These are phyloP conservation scores for Nibea coibor DNA, from an alignment of 2,113 vertebrate genomes.

Conservation along the genomic window DNA sequence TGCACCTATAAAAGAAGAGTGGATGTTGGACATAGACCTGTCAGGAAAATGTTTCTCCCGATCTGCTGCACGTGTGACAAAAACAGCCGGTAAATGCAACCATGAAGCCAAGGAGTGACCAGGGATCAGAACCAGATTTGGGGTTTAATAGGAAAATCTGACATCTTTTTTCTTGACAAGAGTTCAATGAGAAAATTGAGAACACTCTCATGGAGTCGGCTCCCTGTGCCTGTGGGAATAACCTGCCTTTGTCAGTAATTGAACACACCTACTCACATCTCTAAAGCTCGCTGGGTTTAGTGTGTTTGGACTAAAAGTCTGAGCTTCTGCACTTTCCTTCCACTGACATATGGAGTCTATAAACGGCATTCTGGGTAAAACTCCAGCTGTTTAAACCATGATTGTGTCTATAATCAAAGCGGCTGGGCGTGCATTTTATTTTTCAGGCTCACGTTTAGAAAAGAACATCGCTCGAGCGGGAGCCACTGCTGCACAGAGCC, in stretches of 20 bases:
- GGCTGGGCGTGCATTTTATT: neutral
- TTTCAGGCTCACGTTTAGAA: neutral
- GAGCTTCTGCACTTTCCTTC: neutral
- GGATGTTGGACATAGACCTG: no score
- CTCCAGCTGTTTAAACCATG: neutral
- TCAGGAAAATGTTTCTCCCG: no score
- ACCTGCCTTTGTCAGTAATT: neutral
- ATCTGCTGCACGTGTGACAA: no score
- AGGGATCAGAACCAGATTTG: no score
- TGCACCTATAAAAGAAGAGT: no score
- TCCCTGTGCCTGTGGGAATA: neutral
- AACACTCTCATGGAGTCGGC: neutral
- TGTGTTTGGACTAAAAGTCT: neutral
- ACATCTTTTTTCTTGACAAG: neutral
- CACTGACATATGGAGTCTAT: neutral
- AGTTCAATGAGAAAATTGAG: neutral
- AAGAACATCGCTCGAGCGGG: neutral
- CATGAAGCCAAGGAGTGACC: no score
- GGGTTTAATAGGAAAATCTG: no score
- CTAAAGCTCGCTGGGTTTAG: neutral
- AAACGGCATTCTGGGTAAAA: neutral
- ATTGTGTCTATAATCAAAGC: neutral
- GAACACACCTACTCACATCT: neutral
- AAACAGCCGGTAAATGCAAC: no score
- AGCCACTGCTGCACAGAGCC: neutral